phyloP scores from a whole-genome alignment of 1,140 invertebrate species.

The Brachionus plicatilis region DNA sequence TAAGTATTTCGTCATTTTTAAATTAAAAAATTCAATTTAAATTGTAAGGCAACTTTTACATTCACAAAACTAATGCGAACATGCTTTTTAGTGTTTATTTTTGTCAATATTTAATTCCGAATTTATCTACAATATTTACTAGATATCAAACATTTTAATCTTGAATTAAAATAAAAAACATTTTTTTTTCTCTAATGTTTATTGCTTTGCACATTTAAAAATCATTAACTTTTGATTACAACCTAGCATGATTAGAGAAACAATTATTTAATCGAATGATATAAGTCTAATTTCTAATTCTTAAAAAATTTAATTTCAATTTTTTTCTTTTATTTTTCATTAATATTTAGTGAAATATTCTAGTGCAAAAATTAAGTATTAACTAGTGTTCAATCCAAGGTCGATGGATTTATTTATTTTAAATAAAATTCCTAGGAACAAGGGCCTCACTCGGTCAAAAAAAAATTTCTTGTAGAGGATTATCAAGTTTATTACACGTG shows the following conservation, averaged over 20 bases:
- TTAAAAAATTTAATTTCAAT: too few species aligned
- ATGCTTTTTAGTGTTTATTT: background rate
- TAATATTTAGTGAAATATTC: background rate
- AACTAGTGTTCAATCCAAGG: background rate
- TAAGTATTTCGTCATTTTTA: background rate
- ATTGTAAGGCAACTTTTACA: background rate
- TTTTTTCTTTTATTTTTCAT: too few species aligned
- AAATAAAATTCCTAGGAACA: background rate
- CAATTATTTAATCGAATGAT: too few species aligned
- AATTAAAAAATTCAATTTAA: background rate
- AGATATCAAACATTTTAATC: background rate
- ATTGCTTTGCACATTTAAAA: background rate
- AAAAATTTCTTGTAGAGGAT: background rate
- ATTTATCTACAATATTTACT: background rate
- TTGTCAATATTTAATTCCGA: background rate
- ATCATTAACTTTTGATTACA: background rate
- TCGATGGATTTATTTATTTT: background rate
- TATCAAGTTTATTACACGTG: background rate
- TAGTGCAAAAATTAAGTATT: background rate
- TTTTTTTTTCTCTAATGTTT: background rate
- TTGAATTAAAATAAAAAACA: background rate
- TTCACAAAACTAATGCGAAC: background rate
- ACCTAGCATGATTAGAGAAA: background rate
- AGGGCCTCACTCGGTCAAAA: background rate
- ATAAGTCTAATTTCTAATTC: too few species aligned